Conservation (phyloP, 2,888 invertebrate genomes). For the Eupithecia subfuscata region DNA sequence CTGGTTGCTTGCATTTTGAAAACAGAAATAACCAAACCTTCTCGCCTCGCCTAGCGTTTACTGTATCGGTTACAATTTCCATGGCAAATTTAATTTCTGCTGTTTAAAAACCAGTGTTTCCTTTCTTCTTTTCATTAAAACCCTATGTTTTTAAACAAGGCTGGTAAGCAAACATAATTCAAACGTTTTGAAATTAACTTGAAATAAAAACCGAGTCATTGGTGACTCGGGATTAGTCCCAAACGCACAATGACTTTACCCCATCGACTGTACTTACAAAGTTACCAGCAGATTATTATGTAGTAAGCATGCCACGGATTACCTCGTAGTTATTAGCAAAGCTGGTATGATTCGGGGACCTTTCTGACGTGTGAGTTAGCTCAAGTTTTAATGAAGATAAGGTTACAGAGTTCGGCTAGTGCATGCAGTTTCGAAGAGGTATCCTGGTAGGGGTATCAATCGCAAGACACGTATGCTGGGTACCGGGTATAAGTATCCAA, state of each 20-base stretch:
- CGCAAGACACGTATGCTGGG: background rate
- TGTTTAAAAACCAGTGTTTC: no score
- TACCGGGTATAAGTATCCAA: no score
- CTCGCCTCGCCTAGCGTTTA: no score
- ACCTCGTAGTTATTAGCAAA: conserved; percentile 10
- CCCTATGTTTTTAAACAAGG: background rate
- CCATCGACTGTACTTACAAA: background rate
- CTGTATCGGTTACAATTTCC: no score
- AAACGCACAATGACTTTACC: background rate
- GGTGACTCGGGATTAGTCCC: no score
- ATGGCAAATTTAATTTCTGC: no score
- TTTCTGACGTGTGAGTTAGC: conserved; percentile 20
- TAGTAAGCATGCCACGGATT: conserved; percentile 14
- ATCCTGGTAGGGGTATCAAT: background rate
- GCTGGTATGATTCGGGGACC: background rate
- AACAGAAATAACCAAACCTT: no score
- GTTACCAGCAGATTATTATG: conserved; percentile 9
- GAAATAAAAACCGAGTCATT: no score
- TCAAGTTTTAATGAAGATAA: conserved; percentile 29
- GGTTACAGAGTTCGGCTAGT: background rate
- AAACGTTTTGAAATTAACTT: background rate
- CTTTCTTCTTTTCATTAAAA: background rate
- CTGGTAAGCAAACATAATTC: background rate
- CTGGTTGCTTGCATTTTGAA: no score
- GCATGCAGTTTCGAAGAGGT: conserved; percentile 7